Evolutionary conservation across 92 coral and sea anemone species (phyloP).

Genomic region (Blastomussa wellsi): DNA sequence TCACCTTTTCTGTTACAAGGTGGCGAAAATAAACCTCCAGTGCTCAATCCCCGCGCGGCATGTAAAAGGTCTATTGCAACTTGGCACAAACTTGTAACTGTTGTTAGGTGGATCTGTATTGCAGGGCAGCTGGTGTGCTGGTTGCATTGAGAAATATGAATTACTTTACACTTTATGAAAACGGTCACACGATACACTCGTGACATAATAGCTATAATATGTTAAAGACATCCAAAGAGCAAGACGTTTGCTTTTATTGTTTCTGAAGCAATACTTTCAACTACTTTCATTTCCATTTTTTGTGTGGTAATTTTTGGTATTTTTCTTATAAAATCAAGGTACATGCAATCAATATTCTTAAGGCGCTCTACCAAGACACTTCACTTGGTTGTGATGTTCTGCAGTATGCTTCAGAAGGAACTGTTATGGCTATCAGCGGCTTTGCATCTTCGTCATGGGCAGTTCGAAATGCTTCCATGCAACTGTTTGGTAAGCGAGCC

Average conservation of each 20-base stretch:
- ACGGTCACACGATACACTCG: no score
- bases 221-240: not conserved
- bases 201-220: not conserved
- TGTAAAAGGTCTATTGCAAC: not conserved
- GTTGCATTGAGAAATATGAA: not conserved
- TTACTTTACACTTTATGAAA: no score
- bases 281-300: not conserved
- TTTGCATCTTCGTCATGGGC: slow-evolving; percentile 80
- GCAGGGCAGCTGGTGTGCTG: not conserved
- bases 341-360: slow-evolving; percentile 73
- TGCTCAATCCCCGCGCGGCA: no score
- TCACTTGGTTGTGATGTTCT: slow-evolving; percentile 55
- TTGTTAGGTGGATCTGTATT: no score
- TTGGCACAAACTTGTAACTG: not conserved
- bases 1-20: no score
- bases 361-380: slow-evolving; percentile 70
- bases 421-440: slow-evolving; percentile 63
- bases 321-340: slow-evolving; percentile 33
- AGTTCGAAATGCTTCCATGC: slow-evolving; percentile 82
- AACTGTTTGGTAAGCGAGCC: slow-evolving; percentile 61
- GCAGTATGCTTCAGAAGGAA: slow-evolving; percentile 63
- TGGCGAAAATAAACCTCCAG: no score
- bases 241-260: not conserved
- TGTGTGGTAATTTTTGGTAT: not conserved
- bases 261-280: not conserved